These are phyloP conservation scores for Cacatua alba DNA, from an alignment of 2,113 vertebrate genomes.

Conservation along the genomic window DNA sequence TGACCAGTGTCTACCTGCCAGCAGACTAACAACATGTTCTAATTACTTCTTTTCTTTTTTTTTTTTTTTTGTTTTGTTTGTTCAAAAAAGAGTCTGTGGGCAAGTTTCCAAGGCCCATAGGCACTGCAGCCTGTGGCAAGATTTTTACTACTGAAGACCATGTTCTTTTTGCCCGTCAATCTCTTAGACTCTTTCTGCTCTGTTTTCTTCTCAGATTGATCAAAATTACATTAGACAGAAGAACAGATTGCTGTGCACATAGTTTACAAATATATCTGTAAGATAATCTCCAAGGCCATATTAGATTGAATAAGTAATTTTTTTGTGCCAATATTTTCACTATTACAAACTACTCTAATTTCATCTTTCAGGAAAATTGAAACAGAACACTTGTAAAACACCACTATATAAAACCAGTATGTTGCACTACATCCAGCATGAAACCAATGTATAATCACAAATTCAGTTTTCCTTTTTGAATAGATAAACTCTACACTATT, in stretches of 20 bases:
- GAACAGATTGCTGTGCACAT: not conserved
- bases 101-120: not conserved
- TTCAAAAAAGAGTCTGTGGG: not conserved
- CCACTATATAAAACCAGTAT: not conserved
- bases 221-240: constrained; percentile 18
- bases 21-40: not conserved
- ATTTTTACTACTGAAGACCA: not conserved
- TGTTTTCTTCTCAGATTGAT: not conserved
- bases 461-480: not conserved
- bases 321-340: constrained; percentile 15
- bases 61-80: not conserved
- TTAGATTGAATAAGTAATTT: not conserved
- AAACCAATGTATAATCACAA: not conserved
- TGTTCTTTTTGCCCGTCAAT: not conserved
- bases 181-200: not conserved
- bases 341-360: not conserved
- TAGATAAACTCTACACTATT: not conserved
- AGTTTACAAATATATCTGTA: not conserved
- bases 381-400: not conserved
- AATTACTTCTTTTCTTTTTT: not conserved
- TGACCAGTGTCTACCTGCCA: not conserved
- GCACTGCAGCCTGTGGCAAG: not conserved
- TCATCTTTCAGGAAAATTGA: not conserved
- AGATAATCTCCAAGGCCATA: not conserved
- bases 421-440: not conserved